Conservation (phyloP, 2,797 vertebrate species). For the Siniperca scherzeri region DNA sequence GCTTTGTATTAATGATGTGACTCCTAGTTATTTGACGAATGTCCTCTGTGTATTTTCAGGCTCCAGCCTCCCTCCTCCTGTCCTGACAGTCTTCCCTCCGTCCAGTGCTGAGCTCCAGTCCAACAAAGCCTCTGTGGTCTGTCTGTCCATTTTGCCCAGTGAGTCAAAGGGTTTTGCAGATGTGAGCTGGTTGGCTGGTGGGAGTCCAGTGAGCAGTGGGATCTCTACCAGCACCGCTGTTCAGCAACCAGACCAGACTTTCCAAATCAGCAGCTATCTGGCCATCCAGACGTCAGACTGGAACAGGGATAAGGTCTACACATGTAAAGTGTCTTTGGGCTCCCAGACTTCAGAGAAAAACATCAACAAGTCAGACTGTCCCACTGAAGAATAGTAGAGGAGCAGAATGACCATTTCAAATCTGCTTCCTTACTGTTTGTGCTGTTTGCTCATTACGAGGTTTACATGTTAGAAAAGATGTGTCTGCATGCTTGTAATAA, state of each 20-base stretch:
- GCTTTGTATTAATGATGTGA: not conserved
- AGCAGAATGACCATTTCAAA: constrained; percentile 25
- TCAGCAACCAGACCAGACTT: constrained; percentile 69
- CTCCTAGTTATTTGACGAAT: not conserved
- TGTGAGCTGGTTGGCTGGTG: constrained; percentile 73
- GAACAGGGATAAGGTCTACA: constrained; percentile 55
- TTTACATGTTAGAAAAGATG: constrained; percentile 16
- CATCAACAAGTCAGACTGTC: constrained; percentile 65
- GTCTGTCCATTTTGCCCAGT: constrained; percentile 49
- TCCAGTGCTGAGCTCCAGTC: constrained; percentile 74
- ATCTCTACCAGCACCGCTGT: constrained; percentile 70
- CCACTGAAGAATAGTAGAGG: constrained; percentile 37
- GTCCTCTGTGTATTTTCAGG: constrained; percentile 42
- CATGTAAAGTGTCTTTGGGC: constrained; percentile 70
- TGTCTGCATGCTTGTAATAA: constrained; percentile 21
- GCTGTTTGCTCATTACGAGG: constrained; percentile 32
- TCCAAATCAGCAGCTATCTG: constrained; percentile 79
- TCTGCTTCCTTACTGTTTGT: constrained; percentile 28
- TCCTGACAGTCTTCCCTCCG: constrained; percentile 78
- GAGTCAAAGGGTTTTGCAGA: constrained; percentile 52
- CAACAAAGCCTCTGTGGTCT: constrained; percentile 70
- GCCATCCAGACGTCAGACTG: constrained; percentile 64
- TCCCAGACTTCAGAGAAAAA: constrained; percentile 57
- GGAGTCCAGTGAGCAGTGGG: constrained; percentile 65
- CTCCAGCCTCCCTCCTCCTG: constrained; percentile 62